A percentile compares a stretch with the other conserved stretches of the same genome.
These are phyloP conservation scores for Adineta ricciae DNA, from an alignment of 2,888 invertebrate species.

Conservation along the genomic window DNA sequence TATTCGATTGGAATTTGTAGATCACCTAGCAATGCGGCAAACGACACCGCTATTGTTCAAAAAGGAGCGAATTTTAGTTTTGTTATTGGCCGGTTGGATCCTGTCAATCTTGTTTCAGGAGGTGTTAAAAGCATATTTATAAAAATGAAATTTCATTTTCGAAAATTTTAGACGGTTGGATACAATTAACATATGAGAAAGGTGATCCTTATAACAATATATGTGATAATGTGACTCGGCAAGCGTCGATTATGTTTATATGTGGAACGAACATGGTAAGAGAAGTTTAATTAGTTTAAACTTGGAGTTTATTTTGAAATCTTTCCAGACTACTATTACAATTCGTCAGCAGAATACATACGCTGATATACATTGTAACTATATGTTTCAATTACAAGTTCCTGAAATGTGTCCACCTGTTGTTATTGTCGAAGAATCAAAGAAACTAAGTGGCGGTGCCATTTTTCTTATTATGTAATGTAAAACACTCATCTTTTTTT, in stretches of 20 bases:
- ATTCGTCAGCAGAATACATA: constrained; percentile 42
- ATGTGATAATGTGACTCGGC: neutral
- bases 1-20: neutral
- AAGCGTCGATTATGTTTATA: neutral
- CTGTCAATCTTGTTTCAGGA: neutral
- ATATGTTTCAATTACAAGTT: constrained; percentile 44
- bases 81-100: neutral
- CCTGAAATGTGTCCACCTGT: constrained; percentile 33
- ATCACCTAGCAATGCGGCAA: neutral
- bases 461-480: constrained; percentile 47
- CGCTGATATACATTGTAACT: constrained; percentile 42
- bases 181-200: neutral
- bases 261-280: neutral
- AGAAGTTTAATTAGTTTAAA: too few species aligned
- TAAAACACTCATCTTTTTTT: too few species aligned
- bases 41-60: neutral
- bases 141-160: too few species aligned
- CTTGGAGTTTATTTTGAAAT: too few species aligned
- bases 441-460: constrained; percentile 43
- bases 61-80: neutral
- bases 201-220: neutral
- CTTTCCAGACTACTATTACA: neutral
- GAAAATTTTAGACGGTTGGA: neutral
- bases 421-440: constrained; percentile 32
- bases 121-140: neutral